A percentile compares a stretch with the other conserved stretches of the same genome.
These are phyloP conservation scores for Trissonchulus sp. DNA, from an alignment of 2,888 invertebrate genomes.

Conservation along the genomic window DNA sequence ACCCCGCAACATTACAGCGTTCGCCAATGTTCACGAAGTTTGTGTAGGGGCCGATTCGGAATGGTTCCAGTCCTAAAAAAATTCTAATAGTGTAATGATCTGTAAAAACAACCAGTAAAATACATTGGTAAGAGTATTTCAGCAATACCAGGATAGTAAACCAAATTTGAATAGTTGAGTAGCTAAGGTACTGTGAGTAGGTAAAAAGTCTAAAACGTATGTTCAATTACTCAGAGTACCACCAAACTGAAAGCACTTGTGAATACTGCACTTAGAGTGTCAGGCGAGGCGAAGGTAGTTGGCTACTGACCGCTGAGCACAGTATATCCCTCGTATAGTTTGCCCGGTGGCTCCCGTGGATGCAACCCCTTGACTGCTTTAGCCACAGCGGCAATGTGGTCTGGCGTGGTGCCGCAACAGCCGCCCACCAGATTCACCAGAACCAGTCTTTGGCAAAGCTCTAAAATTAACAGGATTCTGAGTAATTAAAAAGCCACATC, in stretches of 20 bases:
- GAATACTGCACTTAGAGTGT: too few species aligned
- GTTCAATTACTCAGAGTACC: too few species aligned
- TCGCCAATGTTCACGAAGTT: constrained; percentile 62
- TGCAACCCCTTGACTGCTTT: constrained; percentile 52
- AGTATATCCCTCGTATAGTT: constrained; percentile 53
- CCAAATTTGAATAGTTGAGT: neutral
- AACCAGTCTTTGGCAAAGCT: constrained; percentile 59
- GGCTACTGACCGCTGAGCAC: constrained; percentile 56
- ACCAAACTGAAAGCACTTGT: too few species aligned
- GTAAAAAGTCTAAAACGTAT: too few species aligned
- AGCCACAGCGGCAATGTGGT: constrained; percentile 59
- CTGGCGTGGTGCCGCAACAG: constrained; percentile 62
- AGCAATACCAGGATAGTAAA: neutral
- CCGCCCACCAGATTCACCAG: constrained; percentile 61
- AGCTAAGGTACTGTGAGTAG: neutral
- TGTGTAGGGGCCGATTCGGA: constrained; percentile 56
- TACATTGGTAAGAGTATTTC: too few species aligned
- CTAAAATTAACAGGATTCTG: constrained; percentile 38
- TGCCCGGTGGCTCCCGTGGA: constrained; percentile 52
- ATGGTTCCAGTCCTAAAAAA: constrained; percentile 57
- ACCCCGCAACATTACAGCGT: constrained; percentile 62
- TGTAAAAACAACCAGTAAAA: too few species aligned
- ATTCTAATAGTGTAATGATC: too few species aligned
- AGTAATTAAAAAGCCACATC: too few species aligned
- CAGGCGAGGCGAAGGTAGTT: too few species aligned